Evolutionary conservation across 1,140 invertebrate species (phyloP), one percentile per base, ranked within the genome.

Genomic region (Drosophila suzukii): DNA sequence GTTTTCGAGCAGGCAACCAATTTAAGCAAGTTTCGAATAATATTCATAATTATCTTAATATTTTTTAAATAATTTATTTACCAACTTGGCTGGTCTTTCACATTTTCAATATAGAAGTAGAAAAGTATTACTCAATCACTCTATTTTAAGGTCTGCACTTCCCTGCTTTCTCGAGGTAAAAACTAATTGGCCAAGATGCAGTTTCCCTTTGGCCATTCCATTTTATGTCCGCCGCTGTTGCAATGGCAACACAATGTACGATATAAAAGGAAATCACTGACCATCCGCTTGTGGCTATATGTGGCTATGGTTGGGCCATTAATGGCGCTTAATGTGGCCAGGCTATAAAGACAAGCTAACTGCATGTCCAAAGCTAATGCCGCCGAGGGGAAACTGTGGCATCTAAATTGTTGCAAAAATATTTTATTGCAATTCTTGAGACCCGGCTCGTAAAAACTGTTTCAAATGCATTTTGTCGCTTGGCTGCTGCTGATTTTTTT

Each of bases 391-490:
- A 72, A 72, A 30, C 53, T 71, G 68, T 70, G 82, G 68, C 82
- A 78, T 81, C 81, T 85, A 85, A 85, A 85, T 85, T 85, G 81
- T 85, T 85, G 81, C 81, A 85, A 81, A 84, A 72, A 72, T 85
- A 80, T 85, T 85, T 85, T 78, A 85, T 85, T 81, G 81, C 81
- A 78, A 71, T 85, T 68, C 81, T 85, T 81, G 56, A 85, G 80
- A 49, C 51, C 30, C 41, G 12, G 7, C 10, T 85, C 81, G 78
- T 85, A 78, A 85, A 84, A 85, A 77, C 51, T 81, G 55, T 73
- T 86, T 85, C 78, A 65, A 84, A 84, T 84, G 81, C 81, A 84
- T 84, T 84, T 84, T 72, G 81, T 77, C 81, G 77, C 81, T 80
- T 73, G 66, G 77, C 75, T 80, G 81, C 81, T 72, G 75, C 72